Base-by-base conservation (phyloP, 1,140 invertebrate genomes). In the Listronotus bonariensis region DNA sequence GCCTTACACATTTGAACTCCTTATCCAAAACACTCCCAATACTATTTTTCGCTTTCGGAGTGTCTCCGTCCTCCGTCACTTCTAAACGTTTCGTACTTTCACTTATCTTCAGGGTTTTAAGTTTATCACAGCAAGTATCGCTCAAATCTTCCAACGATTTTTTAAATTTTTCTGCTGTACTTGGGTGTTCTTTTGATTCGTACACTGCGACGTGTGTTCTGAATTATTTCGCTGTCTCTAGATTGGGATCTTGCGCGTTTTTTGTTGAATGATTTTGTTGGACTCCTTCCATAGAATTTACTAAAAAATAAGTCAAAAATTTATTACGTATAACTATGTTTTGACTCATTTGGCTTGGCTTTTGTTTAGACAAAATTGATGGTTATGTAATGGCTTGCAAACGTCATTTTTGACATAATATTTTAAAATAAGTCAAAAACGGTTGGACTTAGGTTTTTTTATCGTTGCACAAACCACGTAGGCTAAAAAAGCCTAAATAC, bases 1-100 rank as follows among this genome's bases (percentile, higher is more conserved):
- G 68, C 51, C 80, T 76, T 36, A 85, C 69, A 68, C 79, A 76
- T 66, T 78, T 80, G 63, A 77, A 80, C 41, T 76, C 74, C 53
- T 72, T 76, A 45, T 76, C 74, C 9, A 68, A 20, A 46, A 53
- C 38, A 12, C 15, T 36, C 0, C 6, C 17, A 2, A 26, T 7
- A 26, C 20, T 26, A 26, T 26, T 26, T 26, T 31, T 46, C 20
- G 11, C 5, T 7, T 58, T 32, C 17, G 6, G 17, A 32, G 34
- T 45, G 17, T 61, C 20, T 20, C 32, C 49, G 43, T 34, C 38
- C 4, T 34, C 18, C 20, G 31, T 45, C 14, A 20, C 36, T 31
- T 40, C 14, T n/a, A 17, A 58, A 17, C 10, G 8, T 17, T 17
- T 18, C 38, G 18, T 41, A 18, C 34, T n/a, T 31, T 45, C 41